A percentile compares a stretch with the other conserved stretches of the same genome.
These are phyloP conservation scores for Chelidonichthys spinosus DNA, from an alignment of 2,797 vertebrate species.

Conservation along the genomic window DNA sequence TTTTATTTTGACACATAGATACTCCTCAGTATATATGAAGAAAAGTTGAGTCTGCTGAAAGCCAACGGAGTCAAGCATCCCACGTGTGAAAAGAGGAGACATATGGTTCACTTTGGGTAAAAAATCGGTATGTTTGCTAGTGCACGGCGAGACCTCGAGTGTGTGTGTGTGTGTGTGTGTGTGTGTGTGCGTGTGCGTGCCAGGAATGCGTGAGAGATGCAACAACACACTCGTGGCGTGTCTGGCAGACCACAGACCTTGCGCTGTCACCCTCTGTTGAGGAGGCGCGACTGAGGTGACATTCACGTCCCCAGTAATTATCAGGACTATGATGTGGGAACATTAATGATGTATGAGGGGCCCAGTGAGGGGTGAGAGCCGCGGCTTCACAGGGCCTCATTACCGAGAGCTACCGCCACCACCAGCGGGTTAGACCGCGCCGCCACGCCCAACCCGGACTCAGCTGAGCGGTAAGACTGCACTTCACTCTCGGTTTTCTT, in stretches of 20 bases:
- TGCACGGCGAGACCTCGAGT: constrained; percentile 10
- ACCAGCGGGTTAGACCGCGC: constrained; percentile 47
- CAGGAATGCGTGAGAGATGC: constrained; percentile 30
- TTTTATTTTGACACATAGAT: constrained; percentile 27
- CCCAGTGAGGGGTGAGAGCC: constrained; percentile 77
- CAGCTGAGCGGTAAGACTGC: constrained; percentile 31
- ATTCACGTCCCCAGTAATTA: constrained; percentile 86
- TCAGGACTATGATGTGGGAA: constrained; percentile 85
- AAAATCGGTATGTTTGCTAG: constrained; percentile 46
- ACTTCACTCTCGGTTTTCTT: constrained; percentile 46
- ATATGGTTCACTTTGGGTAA: constrained; percentile 66
- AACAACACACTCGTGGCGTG: constrained; percentile 31
- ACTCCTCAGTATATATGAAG: constrained; percentile 17
- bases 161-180: constrained; percentile 25
- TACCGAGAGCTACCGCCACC: constrained; percentile 72
- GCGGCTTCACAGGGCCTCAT: constrained; percentile 80
- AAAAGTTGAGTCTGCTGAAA: constrained; percentile 49
- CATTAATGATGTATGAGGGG: constrained; percentile 87
- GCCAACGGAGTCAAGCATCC: constrained; percentile 48
- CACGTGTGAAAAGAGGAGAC: constrained; percentile 63
- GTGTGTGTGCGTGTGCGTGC: constrained; percentile 17
- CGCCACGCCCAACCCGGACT: constrained; percentile 58
- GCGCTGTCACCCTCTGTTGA: constrained; percentile 75
- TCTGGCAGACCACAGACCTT: constrained; percentile 75
- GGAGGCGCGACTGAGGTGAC: constrained; percentile 80